phyloP scores from a whole-genome alignment of 2,888 invertebrate species.

The Pseudococcus jackbeardsleyi region DNA sequence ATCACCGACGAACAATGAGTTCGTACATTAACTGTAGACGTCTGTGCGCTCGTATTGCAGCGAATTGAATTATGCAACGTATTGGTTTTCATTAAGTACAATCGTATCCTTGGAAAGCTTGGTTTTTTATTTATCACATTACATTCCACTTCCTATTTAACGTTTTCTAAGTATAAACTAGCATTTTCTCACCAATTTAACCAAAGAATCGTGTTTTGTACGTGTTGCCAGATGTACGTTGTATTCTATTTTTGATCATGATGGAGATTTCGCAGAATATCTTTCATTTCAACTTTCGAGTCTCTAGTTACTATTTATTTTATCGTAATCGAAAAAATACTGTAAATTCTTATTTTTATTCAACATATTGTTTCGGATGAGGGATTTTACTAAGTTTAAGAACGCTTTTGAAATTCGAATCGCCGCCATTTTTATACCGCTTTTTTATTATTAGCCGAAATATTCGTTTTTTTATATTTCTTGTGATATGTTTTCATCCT shows the following conservation, averaged over 20 bases:
- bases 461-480: slow-evolving; percentile 50
- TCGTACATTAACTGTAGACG: background rate
- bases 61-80: slow-evolving; percentile 23
- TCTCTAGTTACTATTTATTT: slow-evolving; percentile 1
- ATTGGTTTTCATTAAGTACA: background rate
- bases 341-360: slow-evolving; percentile 44
- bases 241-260: background rate
- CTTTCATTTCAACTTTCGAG: slow-evolving; percentile 25
- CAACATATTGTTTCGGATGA: slow-evolving; percentile 19
- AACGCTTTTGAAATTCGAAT: slow-evolving; percentile 24
- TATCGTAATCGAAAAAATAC: background rate
- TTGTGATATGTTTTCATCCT: slow-evolving; percentile 50
- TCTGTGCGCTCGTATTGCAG: slow-evolving; percentile 11
- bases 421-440: slow-evolving; percentile 43
- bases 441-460: slow-evolving; percentile 53
- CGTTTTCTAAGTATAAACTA: background rate
- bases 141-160: slow-evolving; percentile 32
- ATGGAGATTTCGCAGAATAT: background rate
- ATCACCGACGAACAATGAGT: background rate
- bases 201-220: slow-evolving; percentile 32
- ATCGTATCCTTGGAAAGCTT: background rate
- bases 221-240: background rate
- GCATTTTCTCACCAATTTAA: slow-evolving; percentile 17
- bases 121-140: slow-evolving; percentile 2
- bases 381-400: slow-evolving; percentile 32